These are phyloP conservation scores for Rissa tridactyla DNA, from an alignment of 2,113 vertebrate genomes.

Conservation along the genomic window DNA sequence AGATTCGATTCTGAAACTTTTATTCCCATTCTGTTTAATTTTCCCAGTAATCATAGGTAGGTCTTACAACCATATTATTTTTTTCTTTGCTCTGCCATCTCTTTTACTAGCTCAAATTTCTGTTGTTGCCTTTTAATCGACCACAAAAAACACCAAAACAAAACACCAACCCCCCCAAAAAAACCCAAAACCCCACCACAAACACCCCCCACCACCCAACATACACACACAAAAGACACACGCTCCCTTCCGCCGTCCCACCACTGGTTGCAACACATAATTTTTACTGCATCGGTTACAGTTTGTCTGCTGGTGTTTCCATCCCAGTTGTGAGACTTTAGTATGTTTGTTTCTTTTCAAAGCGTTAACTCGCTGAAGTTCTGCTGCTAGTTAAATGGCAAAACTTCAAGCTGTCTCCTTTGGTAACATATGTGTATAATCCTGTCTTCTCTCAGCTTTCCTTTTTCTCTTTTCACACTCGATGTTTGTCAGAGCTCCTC, in stretches of 20 bases:
- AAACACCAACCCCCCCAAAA: not conserved
- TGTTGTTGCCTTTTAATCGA: not conserved
- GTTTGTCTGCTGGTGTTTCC: not conserved
- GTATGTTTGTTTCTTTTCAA: not conserved
- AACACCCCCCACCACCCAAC: too few relatives aligned
- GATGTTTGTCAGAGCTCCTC: not conserved
- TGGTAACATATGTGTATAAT: not conserved
- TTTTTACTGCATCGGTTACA: not conserved
- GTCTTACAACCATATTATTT: not conserved
- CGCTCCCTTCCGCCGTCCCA: rapidly evolving
- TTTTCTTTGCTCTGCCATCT: not conserved
- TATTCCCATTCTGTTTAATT: not conserved
- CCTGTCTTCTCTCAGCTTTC: not conserved
- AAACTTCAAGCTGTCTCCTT: not conserved
- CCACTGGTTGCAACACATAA: not conserved
- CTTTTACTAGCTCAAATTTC: not conserved
- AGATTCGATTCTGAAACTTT: not conserved
- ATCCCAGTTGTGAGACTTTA: not conserved
- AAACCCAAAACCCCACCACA: not conserved
- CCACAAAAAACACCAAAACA: not conserved
- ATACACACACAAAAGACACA: not conserved
- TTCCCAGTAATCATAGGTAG: not conserved
- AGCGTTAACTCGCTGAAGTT: rapidly evolving
- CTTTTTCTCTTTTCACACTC: not conserved
- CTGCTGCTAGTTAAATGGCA: not conserved